These are phyloP conservation scores for Sternarchorhynchus goeldii DNA, from an alignment of 2,797 vertebrate genomes.

Conservation along the genomic window DNA sequence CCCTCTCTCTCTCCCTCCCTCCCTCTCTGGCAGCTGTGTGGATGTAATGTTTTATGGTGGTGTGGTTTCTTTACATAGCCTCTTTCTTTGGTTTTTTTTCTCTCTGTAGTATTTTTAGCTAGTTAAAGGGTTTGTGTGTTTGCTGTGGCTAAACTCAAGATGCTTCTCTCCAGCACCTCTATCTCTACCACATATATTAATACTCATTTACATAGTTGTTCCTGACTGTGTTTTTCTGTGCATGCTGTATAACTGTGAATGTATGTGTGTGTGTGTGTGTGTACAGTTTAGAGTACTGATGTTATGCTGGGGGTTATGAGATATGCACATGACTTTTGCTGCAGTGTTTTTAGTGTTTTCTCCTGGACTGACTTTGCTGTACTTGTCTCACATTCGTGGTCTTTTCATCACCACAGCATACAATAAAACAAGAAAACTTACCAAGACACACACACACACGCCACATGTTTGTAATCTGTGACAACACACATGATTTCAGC, in stretches of 20 bases:
- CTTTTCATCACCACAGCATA: neutral
- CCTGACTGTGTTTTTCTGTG: neutral
- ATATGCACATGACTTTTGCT: neutral
- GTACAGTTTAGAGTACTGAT: neutral
- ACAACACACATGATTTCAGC: neutral
- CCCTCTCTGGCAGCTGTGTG: constrained; percentile 28
- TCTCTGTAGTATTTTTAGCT: constrained; percentile 13
- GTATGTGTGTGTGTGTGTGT: constrained; percentile 30
- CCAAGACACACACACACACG: constrained; percentile 4
- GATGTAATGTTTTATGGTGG: constrained; percentile 33
- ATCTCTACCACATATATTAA: neutral
- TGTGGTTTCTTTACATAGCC: constrained; percentile 24
- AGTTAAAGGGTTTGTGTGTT: constrained; percentile 23
- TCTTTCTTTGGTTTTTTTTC: constrained; percentile 17
- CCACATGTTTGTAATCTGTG: constrained; percentile 5
- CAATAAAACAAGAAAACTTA: neutral
- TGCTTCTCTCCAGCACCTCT: constrained; percentile 15
- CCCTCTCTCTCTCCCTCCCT: neutral
- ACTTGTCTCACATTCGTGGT: neutral
- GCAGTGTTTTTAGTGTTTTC: neutral
- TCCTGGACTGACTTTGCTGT: neutral
- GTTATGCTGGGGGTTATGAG: neutral
- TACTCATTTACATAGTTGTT: constrained; percentile 4
- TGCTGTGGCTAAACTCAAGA: constrained; percentile 19
- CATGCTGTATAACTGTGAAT: neutral